Conservation (phyloP, 2,797 vertebrate genomes). For the Pteropus rufus region DNA sequence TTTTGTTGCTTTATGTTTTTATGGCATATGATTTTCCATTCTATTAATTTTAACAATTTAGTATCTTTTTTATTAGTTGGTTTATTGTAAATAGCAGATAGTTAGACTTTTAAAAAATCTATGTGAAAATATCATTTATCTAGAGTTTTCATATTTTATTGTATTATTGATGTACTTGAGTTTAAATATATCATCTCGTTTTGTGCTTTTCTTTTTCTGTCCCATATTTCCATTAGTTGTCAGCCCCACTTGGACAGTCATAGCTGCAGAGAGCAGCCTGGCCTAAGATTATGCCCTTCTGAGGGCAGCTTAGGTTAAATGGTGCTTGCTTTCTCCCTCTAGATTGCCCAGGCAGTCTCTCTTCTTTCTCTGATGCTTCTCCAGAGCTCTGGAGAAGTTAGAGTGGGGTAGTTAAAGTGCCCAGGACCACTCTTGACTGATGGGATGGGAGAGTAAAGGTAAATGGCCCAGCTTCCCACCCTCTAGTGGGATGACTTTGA, state of each 20-base stretch:
- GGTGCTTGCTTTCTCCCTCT: not conserved
- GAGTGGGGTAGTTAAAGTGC: not conserved
- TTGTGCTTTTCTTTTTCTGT: not conserved
- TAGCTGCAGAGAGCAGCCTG: not conserved
- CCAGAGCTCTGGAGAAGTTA: not conserved
- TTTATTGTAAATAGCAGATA: not conserved
- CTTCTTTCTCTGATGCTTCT: not conserved
- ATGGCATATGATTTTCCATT: not conserved
- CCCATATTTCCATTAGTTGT: not conserved
- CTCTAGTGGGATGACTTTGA: not conserved
- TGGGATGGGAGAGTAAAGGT: not conserved
- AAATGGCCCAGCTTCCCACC: not conserved
- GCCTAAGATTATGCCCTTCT: not conserved
- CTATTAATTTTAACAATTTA: not conserved
- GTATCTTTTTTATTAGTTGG: not conserved
- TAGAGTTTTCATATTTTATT: not conserved
- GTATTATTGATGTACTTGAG: not conserved
- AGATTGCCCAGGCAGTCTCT: not conserved
- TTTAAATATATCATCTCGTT: not conserved
- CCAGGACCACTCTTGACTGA: not conserved
- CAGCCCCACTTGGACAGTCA: not conserved
- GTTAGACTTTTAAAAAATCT: not conserved
- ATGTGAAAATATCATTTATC: not conserved
- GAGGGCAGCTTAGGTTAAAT: not conserved
- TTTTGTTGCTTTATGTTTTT: not conserved